Evolutionary conservation across 1,140 invertebrate genomes (phyloP).

Genomic region (Diabrotica undecimpunctata): DNA sequence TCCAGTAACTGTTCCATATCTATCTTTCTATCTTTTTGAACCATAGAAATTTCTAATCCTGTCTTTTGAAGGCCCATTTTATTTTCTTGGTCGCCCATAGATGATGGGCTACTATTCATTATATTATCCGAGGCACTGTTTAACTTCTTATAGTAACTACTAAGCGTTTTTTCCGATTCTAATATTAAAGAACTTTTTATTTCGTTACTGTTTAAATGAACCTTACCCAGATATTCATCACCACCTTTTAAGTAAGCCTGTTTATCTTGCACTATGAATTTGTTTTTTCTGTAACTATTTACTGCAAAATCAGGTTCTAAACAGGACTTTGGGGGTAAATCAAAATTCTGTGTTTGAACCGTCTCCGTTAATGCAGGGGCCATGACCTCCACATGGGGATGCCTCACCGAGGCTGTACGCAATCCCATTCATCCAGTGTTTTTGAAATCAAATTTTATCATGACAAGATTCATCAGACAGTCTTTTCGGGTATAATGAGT

Average conservation of each 20-base stretch:
- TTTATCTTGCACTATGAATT: conserved; percentile 10
- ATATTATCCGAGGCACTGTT: conserved; percentile 37
- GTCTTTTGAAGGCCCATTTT: conserved; percentile 60
- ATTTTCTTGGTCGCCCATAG: conserved; percentile 63
- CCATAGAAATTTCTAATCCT: conserved; percentile 34
- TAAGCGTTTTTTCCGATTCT: conserved; percentile 26
- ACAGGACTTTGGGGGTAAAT: conserved; percentile 51
- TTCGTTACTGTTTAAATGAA: conserved; percentile 25
- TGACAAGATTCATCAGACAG: conserved; percentile 26
- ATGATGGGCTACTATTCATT: conserved; percentile 51
- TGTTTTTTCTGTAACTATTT: conserved; percentile 33
- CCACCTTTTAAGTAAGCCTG: conserved; percentile 15
- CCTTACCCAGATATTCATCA: conserved; percentile 13
- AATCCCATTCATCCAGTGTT: conserved; percentile 61
- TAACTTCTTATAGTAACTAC: conserved; percentile 20
- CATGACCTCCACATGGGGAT: conserved; percentile 65
- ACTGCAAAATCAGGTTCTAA: conserved; percentile 45
- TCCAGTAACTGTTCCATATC: conserved; percentile 57
- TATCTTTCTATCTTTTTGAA: conserved; percentile 35
- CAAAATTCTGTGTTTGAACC: conserved; percentile 59
- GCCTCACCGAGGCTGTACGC: conserved; percentile 54
- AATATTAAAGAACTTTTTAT: conserved; percentile 26
- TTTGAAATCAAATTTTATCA: conserved; percentile 27
- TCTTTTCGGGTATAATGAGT: conserved; percentile 16
- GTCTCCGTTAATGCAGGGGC: conserved; percentile 69